Percentiles rank a stretch among this genome's conserved stretches.
Evolutionary conservation across 2,888 invertebrate species (phyloP).

Genomic region (Idaea aversata): DNA sequence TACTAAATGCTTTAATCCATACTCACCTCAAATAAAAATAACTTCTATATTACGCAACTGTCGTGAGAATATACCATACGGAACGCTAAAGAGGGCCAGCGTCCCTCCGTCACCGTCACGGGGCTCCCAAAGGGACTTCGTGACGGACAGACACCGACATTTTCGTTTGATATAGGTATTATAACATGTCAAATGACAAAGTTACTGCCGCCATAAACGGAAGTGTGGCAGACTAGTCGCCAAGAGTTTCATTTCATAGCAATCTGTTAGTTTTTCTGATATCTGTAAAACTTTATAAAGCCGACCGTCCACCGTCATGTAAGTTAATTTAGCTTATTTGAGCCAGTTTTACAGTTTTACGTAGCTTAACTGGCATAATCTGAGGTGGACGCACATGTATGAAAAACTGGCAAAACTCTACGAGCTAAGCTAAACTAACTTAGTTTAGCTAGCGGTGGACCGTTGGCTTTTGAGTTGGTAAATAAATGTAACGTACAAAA

Average conservation of each 20-base stretch:
- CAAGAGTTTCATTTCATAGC: background rate
- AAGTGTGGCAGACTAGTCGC: conserved; percentile 1
- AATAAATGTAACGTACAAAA: no score
- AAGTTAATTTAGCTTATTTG: no score
- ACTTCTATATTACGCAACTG: conserved; percentile 13
- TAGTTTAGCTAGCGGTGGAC: no score
- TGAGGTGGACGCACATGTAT: no score
- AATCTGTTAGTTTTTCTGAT: background rate
- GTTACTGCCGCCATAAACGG: background rate
- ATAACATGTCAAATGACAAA: background rate
- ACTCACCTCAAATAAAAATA: background rate
- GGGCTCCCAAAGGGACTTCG: background rate
- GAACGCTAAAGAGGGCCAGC: conserved; percentile 7
- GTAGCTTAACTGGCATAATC: no score
- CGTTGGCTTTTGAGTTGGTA: no score
- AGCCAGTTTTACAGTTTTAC: no score
- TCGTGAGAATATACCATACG: conserved; percentile 33
- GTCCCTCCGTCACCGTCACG: background rate
- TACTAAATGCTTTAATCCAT: background rate
- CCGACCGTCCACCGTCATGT: background rate
- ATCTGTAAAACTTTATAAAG: background rate
- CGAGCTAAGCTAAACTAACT: no score
- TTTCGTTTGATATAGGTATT: background rate
- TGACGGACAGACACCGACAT: background rate
- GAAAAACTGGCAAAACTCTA: no score